Evolutionary conservation across 1,140 invertebrate species (phyloP).

Genomic region (Drosophila willistoni): DNA sequence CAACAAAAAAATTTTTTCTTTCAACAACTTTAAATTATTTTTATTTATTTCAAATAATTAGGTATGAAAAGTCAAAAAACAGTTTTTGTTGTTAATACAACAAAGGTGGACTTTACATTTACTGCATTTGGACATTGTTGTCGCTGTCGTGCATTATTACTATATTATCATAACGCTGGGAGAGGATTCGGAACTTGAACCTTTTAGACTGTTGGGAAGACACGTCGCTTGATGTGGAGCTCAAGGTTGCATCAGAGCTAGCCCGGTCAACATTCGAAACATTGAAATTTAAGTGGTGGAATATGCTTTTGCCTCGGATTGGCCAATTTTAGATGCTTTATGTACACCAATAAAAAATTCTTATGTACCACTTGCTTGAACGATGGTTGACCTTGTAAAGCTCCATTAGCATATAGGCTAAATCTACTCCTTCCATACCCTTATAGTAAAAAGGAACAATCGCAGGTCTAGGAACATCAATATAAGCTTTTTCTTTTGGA

Average conservation of each 20-base stretch:
- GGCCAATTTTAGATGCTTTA: not conserved
- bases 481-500: not conserved
- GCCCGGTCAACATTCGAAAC: too few relatives aligned
- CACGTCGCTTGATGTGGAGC: too few relatives aligned
- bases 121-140: constrained; percentile 40
- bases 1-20: not conserved
- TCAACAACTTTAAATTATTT: too few relatives aligned
- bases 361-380: too few relatives aligned
- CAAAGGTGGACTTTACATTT: constrained; percentile 46
- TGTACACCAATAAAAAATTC: constrained; percentile 1
- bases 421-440: constrained; percentile 28
- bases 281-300: too few relatives aligned
- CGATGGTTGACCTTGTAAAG: constrained; percentile 25
- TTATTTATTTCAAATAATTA: too few relatives aligned
- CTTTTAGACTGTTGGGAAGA: too few relatives aligned
- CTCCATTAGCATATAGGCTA: constrained; percentile 41
- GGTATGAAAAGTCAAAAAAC: constrained; percentile 19
- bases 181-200: not conserved
- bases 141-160: constrained; percentile 37
- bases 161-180: constrained; percentile 1
- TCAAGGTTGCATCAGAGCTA: too few relatives aligned
- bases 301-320: too few relatives aligned
- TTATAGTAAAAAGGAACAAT: constrained; percentile 13
- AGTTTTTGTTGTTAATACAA: constrained; percentile 40
- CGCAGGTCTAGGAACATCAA: not conserved